These are phyloP conservation scores for Achroia grisella DNA, from an alignment of 1,140 invertebrate genomes.

Conservation along the genomic window DNA sequence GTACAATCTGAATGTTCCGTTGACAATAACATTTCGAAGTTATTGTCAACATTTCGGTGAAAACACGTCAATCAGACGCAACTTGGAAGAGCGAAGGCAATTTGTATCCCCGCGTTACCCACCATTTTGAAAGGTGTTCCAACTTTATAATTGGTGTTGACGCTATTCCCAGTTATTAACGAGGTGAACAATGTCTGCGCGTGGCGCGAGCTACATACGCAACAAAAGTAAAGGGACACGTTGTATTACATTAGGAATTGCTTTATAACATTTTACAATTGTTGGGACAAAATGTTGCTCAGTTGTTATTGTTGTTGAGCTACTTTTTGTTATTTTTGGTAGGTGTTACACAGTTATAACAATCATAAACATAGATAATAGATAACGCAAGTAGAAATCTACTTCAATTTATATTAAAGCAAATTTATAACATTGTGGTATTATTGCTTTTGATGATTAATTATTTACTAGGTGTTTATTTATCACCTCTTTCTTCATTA, in stretches of 20 bases:
- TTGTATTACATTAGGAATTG: neutral
- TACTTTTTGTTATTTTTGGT: too few relatives aligned
- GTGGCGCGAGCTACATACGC: constrained; percentile 10
- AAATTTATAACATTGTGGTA: too few relatives aligned
- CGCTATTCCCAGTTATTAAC: constrained; percentile 27
- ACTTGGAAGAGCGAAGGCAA: constrained; percentile 15
- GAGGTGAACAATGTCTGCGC: constrained; percentile 22
- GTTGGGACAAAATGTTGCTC: neutral
- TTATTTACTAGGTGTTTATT: too few relatives aligned
- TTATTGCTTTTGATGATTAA: too few relatives aligned
- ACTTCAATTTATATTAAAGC: too few relatives aligned
- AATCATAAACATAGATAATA: too few relatives aligned
- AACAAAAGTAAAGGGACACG: constrained; percentile 8
- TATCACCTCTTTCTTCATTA: too few relatives aligned
- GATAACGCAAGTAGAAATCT: too few relatives aligned
- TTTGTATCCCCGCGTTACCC: constrained; percentile 19
- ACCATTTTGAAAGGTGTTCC: constrained; percentile 26
- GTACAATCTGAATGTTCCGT: too few relatives aligned
- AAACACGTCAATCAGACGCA: constrained; percentile 24
- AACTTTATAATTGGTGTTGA: constrained; percentile 55
- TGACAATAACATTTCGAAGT: too few relatives aligned
- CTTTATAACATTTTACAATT: too few relatives aligned
- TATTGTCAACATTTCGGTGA: neutral
- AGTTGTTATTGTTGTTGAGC: neutral
- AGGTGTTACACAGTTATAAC: too few relatives aligned